Evolutionary conservation across 2,113 vertebrate species (phyloP).

Genomic region (Dryoscopus gambensis): DNA sequence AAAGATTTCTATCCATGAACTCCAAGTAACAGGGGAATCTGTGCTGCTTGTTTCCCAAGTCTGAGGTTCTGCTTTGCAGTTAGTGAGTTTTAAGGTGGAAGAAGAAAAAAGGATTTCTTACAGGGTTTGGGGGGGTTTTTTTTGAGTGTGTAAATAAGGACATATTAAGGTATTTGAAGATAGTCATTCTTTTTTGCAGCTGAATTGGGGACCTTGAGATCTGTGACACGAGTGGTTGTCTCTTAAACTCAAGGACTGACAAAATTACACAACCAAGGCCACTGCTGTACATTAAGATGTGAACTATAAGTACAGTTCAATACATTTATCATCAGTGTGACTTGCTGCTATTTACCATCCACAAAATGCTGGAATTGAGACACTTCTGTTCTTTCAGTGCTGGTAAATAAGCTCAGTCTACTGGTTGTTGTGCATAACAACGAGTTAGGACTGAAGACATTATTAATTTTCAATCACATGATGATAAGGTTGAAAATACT

Average conservation of each 20-base stretch:
- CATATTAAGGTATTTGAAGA: background rate
- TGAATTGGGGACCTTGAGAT: background rate
- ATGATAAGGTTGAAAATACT: background rate
- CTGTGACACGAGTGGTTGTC: background rate
- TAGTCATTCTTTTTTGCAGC: background rate
- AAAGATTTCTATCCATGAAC: background rate
- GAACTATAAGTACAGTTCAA: background rate
- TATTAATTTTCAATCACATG: background rate
- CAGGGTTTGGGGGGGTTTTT: background rate
- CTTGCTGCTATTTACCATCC: background rate
- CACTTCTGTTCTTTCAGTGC: background rate
- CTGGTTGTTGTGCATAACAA: background rate
- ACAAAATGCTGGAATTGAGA: background rate
- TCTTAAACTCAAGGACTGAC: background rate
- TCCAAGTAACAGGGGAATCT: background rate
- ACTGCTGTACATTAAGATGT: background rate
- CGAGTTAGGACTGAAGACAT: background rate
- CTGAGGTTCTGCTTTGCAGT: background rate
- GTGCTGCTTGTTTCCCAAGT: background rate
- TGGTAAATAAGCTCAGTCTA: background rate
- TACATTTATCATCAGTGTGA: background rate
- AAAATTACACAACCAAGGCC: background rate
- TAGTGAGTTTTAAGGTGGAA: background rate
- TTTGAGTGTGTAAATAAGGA: background rate
- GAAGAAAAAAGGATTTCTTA: background rate